A percentile compares a stretch with the other conserved stretches of the same genome.
These are phyloP conservation scores for Ashinkailepas kermadecensis DNA, from an alignment of 2,888 invertebrate species.

Conservation along the genomic window DNA sequence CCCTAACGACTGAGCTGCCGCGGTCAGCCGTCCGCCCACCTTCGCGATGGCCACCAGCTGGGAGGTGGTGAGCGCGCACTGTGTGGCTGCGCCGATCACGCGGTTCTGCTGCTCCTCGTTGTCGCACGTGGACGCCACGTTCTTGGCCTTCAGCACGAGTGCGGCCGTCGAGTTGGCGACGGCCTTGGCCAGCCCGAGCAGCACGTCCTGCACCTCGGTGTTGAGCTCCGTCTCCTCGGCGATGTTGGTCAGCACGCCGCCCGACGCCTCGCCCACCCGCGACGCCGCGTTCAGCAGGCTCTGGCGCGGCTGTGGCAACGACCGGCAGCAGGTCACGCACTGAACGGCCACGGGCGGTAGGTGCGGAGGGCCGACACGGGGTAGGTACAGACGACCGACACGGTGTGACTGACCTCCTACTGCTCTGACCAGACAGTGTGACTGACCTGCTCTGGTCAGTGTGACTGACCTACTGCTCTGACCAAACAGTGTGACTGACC, in stretches of 20 bases:
- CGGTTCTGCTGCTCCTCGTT: slow-evolving; percentile 71
- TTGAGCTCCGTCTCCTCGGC: slow-evolving; percentile 76
- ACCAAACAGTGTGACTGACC: too few species aligned
- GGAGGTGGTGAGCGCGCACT: slow-evolving; percentile 93
- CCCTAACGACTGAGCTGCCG: too few species aligned
- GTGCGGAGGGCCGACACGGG: too few species aligned
- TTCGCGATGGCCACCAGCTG: slow-evolving; percentile 96
- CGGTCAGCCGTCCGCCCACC: slow-evolving; percentile 42
- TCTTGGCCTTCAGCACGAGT: slow-evolving; percentile 90
- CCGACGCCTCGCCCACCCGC: slow-evolving; percentile 92
- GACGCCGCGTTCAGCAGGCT: slow-evolving; percentile 90
- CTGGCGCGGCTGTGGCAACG: slow-evolving; percentile 65
- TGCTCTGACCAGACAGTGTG: too few species aligned
- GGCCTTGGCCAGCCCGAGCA: slow-evolving; percentile 87
- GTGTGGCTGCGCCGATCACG: slow-evolving; percentile 86
- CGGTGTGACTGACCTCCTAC: too few species aligned
- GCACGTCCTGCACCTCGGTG: slow-evolving; percentile 60
- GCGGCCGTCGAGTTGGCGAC: slow-evolving; percentile 98
- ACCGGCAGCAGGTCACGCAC: background rate
- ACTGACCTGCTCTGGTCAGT: too few species aligned
- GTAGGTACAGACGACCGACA: too few species aligned
- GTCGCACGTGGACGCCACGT: slow-evolving; percentile 79
- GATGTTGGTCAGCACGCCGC: slow-evolving; percentile 84
- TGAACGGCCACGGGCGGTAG: too few species aligned
- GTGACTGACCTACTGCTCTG: too few species aligned